Base-by-base conservation (phyloP, 2,113 vertebrate genomes). In the Petromus typicus region DNA sequence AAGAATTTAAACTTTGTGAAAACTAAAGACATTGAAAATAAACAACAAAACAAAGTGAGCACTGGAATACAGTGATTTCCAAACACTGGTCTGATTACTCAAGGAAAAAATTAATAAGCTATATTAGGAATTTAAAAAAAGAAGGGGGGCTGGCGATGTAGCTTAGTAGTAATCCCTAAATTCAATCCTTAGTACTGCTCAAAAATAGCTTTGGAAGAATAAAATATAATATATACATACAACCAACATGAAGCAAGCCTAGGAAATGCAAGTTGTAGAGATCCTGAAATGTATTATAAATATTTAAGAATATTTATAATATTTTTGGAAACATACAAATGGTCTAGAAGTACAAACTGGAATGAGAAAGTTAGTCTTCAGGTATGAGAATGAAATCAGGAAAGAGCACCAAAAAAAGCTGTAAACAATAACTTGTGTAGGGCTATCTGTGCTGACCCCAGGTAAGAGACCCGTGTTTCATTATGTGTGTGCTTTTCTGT, bases 291-390 rank as follows among this genome's bases (percentile, higher is more conserved):
- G 56, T 82, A 40, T 9, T 75, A 16, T 69, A 95, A 82, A 82
- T 25, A 69, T 64, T 87, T 90, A 94, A 87, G 78, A 71, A 82
- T 86, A 93, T 4, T n/a, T 90, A 18, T 25, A 73, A 32, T 66
- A 75, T 90, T 79, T 85, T 82, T 64, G 7, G 32, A 59, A 94
- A 64, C 4, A 54, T 48, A 75, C 27, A 76, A 30, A 37, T 78
- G 20, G 93, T 34, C 61, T 82, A 84, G 37, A 73, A 57, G 3
- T 34, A 40, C 67, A 87, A 79, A 51, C 54, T 4, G 22, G 34
- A 4, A 54, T 80, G 48, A 80, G 61, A 95, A 90, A 57, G 17
- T 69, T 67, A 40, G 81, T 67, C n/a, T n/a, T n/a, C 40, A 92
- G 32, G 57, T 71, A 93, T 63, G 86, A 85, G 37, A 91, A 76